Percentiles rank a stretch among this genome's conserved stretches.
Conservation (phyloP, 2,888 invertebrate genomes). For the Hedychridium roseum region DNA sequence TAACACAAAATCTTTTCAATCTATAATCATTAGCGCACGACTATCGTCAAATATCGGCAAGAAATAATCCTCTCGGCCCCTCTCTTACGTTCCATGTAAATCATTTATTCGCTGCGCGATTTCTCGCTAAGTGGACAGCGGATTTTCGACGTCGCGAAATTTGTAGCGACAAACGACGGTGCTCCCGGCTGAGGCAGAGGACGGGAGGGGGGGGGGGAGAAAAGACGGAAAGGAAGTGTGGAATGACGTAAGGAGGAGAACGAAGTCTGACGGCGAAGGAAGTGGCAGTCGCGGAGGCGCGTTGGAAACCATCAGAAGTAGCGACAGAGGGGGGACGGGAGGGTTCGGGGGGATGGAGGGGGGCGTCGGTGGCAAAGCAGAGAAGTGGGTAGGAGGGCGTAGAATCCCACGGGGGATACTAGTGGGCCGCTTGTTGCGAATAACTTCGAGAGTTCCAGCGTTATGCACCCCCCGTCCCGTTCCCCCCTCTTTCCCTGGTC, state of each 20-base stretch:
- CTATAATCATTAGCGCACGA: no score
- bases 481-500: conserved; percentile 1
- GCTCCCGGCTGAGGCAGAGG: conserved; percentile 11
- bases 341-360: neutral
- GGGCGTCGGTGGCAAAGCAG: conserved; percentile 7
- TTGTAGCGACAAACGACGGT: conserved; percentile 8
- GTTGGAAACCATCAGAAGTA: conserved; percentile 1
- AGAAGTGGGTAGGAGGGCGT: conserved; percentile 17
- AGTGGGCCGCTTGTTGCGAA: conserved; percentile 49
- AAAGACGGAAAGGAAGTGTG: neutral
- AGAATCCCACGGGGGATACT: conserved; percentile 45
- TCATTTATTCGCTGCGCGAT: no score
- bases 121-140: no score
- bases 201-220: conserved; percentile 6
- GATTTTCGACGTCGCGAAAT: no score
- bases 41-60: no score
- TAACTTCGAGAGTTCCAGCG: conserved; percentile 47
- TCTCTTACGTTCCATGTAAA: no score
- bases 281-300: conserved; percentile 6
- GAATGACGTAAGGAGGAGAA: conserved; percentile 7
- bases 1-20: no score
- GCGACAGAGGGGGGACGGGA: conserved; percentile 8
- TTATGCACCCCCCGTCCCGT: conserved; percentile 19
- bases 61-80: no score
- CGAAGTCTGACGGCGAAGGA: conserved; percentile 15